Percentiles rank a stretch among this genome's conserved stretches.
These are phyloP conservation scores for Toxostoma redivivum DNA, from an alignment of 2,113 vertebrate species.

Conservation along the genomic window DNA sequence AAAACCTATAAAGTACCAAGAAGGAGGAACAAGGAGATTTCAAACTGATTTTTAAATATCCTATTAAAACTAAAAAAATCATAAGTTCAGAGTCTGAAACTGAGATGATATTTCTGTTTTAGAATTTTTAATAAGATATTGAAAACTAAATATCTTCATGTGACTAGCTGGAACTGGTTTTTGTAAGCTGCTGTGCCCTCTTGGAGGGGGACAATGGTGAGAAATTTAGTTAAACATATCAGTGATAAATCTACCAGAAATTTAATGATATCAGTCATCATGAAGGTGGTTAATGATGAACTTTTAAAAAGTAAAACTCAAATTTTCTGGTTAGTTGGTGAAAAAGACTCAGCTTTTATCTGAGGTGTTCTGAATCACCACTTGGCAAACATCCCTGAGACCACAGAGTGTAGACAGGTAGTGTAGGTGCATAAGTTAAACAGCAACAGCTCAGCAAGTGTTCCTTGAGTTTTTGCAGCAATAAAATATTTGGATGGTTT, in stretches of 20 bases:
- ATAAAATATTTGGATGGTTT: neutral
- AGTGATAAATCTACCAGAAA: neutral
- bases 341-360: neutral
- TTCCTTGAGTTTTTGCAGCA: neutral
- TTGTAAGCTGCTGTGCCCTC: neutral
- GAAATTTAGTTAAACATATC: neutral
- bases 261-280: neutral
- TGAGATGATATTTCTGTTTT: neutral
- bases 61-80: neutral
- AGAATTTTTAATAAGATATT: neutral
- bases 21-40: neutral
- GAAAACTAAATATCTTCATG: neutral
- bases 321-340: neutral
- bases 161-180: neutral
- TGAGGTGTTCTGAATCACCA: neutral
- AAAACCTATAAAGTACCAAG: rapidly evolving
- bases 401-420: neutral
- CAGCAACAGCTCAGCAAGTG: neutral
- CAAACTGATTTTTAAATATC: neutral
- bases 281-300: neutral
- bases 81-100: neutral
- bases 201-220: neutral
- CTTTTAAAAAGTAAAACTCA: neutral
- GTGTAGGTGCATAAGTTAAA: neutral
- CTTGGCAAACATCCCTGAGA: neutral